Percentiles rank a stretch among this genome's conserved stretches.
phyloP scores from a whole-genome alignment of 1,140 invertebrate genomes.

The Pseudobourletiella spinata region DNA sequence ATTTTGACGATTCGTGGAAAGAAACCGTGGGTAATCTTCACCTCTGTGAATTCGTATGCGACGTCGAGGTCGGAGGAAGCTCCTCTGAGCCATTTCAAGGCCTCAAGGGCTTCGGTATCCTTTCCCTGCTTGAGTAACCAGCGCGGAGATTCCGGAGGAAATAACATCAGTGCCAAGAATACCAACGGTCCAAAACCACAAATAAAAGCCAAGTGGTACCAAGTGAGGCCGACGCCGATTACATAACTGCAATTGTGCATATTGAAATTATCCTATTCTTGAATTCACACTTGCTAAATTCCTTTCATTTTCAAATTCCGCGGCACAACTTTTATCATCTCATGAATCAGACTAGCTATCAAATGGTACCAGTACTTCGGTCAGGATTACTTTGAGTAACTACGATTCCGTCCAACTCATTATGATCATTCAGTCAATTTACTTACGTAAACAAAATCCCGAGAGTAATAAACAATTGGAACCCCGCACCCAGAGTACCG shows the following conservation, averaged over 20 bases:
- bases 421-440: no score
- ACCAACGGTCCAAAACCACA: constrained; percentile 57
- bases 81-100: constrained; percentile 54
- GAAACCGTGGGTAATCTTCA: constrained; percentile 27
- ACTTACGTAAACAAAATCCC: constrained; percentile 63
- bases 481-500: constrained; percentile 53
- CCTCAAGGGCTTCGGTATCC: constrained; percentile 46
- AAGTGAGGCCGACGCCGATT: constrained; percentile 40
- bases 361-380: no score
- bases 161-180: constrained; percentile 55
- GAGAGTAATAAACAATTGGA: constrained; percentile 56
- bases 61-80: constrained; percentile 45
- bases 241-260: no score
- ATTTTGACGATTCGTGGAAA: background rate
- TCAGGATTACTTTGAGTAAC: no score
- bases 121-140: constrained; percentile 54
- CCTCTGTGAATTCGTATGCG: constrained; percentile 43
- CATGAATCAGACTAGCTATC: no score
- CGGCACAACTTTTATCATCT: no score
- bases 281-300: no score
- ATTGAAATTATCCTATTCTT: no score
- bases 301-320: no score
- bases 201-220: constrained; percentile 54
- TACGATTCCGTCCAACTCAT: no score
- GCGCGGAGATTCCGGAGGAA: constrained; percentile 73